phyloP scores from a whole-genome alignment of 2,888 invertebrate genomes.

The Microchrysa polita region DNA sequence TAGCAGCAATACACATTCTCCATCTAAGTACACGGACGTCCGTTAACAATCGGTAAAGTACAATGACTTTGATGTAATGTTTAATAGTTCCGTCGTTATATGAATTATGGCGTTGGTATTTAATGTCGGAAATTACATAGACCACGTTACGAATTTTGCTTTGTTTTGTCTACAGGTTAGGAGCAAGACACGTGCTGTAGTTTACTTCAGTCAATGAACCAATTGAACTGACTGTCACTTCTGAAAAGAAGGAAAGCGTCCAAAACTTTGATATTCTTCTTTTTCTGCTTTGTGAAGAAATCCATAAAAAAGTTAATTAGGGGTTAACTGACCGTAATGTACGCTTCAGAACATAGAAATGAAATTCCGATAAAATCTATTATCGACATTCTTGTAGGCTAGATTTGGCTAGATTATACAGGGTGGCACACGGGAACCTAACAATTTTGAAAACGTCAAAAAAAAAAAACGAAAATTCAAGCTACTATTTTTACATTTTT shows the following conservation, averaged over 20 bases:
- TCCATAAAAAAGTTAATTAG: too few relatives aligned
- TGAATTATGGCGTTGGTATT: constrained; percentile 17
- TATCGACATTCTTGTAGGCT: too few relatives aligned
- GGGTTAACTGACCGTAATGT: too few relatives aligned
- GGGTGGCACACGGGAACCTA: too few relatives aligned
- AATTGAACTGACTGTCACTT: constrained; percentile 26
- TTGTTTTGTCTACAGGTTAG: constrained; percentile 30
- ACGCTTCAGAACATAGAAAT: too few relatives aligned
- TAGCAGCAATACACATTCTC: background rate
- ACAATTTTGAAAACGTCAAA: too few relatives aligned
- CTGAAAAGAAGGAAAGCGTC: background rate
- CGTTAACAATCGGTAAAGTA: constrained; percentile 13
- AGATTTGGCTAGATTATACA: too few relatives aligned
- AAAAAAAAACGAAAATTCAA: too few relatives aligned
- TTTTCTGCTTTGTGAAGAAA: background rate
- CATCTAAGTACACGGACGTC: constrained; percentile 23
- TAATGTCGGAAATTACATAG: constrained; percentile 10
- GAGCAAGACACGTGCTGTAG: constrained; percentile 39
- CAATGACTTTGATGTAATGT: constrained; percentile 30
- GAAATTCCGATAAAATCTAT: too few relatives aligned
- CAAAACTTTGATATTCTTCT: background rate
- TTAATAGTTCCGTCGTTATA: constrained; percentile 10
- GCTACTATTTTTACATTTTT: too few relatives aligned
- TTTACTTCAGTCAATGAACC: constrained; percentile 40
- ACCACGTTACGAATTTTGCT: constrained; percentile 11